Conservation (phyloP, 2,888 invertebrate species). For the Lagria hirta region DNA sequence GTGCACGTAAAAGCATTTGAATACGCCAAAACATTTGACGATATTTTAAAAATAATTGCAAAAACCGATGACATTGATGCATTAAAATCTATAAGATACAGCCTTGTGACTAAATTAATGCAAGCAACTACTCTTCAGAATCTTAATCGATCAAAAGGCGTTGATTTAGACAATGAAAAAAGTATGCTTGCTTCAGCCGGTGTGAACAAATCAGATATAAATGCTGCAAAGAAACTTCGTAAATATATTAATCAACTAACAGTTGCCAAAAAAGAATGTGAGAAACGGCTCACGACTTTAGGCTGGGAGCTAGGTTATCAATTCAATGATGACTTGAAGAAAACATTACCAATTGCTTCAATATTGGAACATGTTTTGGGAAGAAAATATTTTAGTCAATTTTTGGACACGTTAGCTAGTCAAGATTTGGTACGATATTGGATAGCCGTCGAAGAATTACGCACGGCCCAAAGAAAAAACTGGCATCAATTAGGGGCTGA, state of each 20-base stretch:
- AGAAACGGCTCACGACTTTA: slow-evolving; percentile 69
- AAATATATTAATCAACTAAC: slow-evolving; percentile 81
- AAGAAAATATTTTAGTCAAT: slow-evolving; percentile 76
- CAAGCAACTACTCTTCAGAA: slow-evolving; percentile 91
- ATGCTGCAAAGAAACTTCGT: slow-evolving; percentile 79
- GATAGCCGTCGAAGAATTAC: slow-evolving; percentile 82
- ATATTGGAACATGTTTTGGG: slow-evolving; percentile 79
- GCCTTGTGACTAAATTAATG: slow-evolving; percentile 90
- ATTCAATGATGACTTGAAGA: slow-evolving; percentile 42
- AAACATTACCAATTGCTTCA: slow-evolving; percentile 69
- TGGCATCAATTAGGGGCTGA: slow-evolving; percentile 90
- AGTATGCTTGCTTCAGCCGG: slow-evolving; percentile 57
- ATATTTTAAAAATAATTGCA: slow-evolving; percentile 82
- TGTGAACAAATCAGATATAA: slow-evolving; percentile 73
- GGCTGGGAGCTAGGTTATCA: slow-evolving; percentile 73
- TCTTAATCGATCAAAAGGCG: slow-evolving; percentile 81
- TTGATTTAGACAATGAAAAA: slow-evolving; percentile 66
- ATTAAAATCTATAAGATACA: slow-evolving; percentile 74
- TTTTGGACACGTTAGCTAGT: slow-evolving; percentile 78
- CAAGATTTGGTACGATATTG: slow-evolving; percentile 86
- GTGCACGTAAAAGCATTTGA: slow-evolving; percentile 82
- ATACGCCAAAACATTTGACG: slow-evolving; percentile 87
- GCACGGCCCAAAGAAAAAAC: slow-evolving; percentile 70
- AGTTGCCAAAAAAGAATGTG: slow-evolving; percentile 79
- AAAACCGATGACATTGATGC: slow-evolving; percentile 79